Evolutionary conservation across 2,888 invertebrate species (phyloP), one percentile per base, ranked within the genome.

Genomic region (Mythimna impura): DNA sequence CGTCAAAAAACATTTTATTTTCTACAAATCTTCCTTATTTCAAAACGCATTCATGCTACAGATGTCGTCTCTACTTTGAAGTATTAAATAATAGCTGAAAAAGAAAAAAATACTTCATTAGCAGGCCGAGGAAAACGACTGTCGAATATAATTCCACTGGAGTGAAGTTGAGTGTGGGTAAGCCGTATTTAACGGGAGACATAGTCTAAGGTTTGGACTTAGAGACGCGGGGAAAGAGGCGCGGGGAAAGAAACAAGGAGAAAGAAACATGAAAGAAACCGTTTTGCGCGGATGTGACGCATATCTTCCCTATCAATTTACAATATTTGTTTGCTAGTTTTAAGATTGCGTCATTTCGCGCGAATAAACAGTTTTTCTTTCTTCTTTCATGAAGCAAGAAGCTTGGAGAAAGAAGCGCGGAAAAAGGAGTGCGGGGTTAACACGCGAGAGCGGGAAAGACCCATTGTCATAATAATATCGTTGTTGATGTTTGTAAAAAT

Each of bases 91-190:
- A 81, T 64, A 58, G 63, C 34, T 14, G 71, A 63, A 80, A 71
- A 76, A 55, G 36, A 60, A 75, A 80, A 81, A 83, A 75, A 71
- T 71, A 83, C 81, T 83, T 83, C 81, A 69, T 80, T 81, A 83
- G 67, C 81, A 71, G 68, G 58, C 81, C 57, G 65, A 83, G 76
- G 12, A 66, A 76, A 83, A 83, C 83, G 83, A 69, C 83, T 60
- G 80, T 71, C 76, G 68, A 81, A 81, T 83, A 83, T 81, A 81
- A 81, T 81, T 81, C 66, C 30, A 66, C 64, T 76, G 81, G 66
- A 81, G 84, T 79, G 81, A 78, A 83, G 71, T 76, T 72, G 84
- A 73, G 86, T 86, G 86, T 84, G 81, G 86, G 84, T 86, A 86
- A 86, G 86, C 74, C 81, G 83, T 81, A 69, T 83, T 83, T 85